A percentile compares a stretch with the other conserved stretches of the same genome.
Evolutionary conservation across 2,797 vertebrate species (phyloP).

Genomic region (Geotria australis): DNA sequence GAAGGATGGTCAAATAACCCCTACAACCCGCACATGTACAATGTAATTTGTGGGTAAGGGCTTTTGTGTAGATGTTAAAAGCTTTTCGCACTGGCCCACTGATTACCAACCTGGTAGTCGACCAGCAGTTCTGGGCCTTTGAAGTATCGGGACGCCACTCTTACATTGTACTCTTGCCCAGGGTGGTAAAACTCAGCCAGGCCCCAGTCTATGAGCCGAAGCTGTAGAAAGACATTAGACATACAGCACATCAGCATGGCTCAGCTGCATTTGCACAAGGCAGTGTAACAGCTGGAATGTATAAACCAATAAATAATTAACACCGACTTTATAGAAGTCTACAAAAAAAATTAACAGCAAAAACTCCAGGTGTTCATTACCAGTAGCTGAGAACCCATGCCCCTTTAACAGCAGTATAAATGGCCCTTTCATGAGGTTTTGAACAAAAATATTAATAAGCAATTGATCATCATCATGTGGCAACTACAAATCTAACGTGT

Average conservation of each 20-base stretch:
- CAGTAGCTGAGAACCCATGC: neutral
- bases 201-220: constrained; percentile 19
- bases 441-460: too few species aligned
- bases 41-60: too few species aligned
- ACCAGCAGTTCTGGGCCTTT: constrained; percentile 1
- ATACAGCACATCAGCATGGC: neutral
- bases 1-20: too few species aligned
- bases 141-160: constrained; percentile 1
- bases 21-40: too few species aligned
- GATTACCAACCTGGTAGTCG: constrained; percentile 1
- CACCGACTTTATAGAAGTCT: neutral
- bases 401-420: neutral
- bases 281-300: too few species aligned
- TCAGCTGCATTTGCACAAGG: too few species aligned
- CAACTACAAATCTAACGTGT: neutral
- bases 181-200: constrained; percentile 7
- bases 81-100: too few species aligned
- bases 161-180: constrained; percentile 1
- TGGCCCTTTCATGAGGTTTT: neutral
- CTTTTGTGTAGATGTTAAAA: too few species aligned
- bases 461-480: too few species aligned
- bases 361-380: neutral
- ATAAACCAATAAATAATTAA: too few species aligned
- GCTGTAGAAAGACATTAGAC: constrained; percentile 3
- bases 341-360: neutral